Evolutionary conservation across 2,797 vertebrate species (phyloP), one percentile per base, ranked within the genome.

Genomic region (Telmatherina bonti): DNA sequence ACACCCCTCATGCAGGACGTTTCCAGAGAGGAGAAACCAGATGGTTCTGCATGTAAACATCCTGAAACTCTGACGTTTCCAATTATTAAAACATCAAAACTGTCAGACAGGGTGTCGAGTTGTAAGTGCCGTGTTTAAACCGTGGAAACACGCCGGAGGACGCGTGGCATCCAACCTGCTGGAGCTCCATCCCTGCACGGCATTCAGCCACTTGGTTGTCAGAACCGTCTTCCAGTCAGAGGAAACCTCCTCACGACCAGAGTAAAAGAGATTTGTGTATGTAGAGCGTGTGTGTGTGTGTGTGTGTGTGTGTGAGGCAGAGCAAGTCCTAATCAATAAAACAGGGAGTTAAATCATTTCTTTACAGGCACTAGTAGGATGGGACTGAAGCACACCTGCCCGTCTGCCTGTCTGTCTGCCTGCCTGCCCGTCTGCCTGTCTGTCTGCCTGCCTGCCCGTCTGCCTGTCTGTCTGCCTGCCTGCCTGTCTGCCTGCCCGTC

Each of bases 311-410:
- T 41, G 49, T 12, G 33, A 15, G n/a, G 43, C 41, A 60, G 63
- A 18, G 36, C 33, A 55, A 27, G 7, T 43, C 60, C 27, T 58
- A 55, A 84, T 84, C 78, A 73, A 41, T 88, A 16, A 72, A 45
- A 75, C 7, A 13, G 10, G 30, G 36, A 82, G 65, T 68, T 72
- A 64, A 80, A 84, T 82, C 0, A 74, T 82, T 72, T 81, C 59
- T 83, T 70, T 74, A 36, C 30, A 43, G 59, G 63, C 53, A 15
- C 74, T 60, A 64, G 85, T 81, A 81, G 67, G n/a, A n/a, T n/a
- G n/a, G n/a, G n/a, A n/a, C n/a, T n/a, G n/a, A n/a, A n/a, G n/a
- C n/a, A n/a, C n/a, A n/a, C n/a, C n/a, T n/a, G n/a, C n/a, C n/a
- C n/a, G n/a, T n/a, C n/a, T n/a, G n/a, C n/a, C n/a, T n/a, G n/a